Evolutionary conservation across 2,797 vertebrate genomes (phyloP).

Genomic region (Chrosomus eos): DNA sequence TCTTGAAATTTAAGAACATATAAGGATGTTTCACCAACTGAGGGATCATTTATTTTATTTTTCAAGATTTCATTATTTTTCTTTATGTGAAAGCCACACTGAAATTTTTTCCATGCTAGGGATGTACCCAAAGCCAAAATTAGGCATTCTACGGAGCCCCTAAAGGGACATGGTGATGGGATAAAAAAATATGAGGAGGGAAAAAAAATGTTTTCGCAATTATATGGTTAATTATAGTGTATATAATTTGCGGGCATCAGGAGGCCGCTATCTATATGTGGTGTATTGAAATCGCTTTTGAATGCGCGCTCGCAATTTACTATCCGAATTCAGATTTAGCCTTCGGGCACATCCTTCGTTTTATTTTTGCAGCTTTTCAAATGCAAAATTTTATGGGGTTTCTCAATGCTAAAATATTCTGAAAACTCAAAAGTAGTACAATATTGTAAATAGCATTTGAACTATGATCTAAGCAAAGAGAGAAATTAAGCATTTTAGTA

Average conservation of each 20-base stretch:
- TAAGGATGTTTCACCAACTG: not conserved
- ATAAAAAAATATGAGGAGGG: too few species aligned
- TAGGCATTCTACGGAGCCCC: too few species aligned
- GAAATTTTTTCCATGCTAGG: not conserved
- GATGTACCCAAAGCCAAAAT: too few species aligned
- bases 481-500: not conserved
- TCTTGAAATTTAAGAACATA: not conserved
- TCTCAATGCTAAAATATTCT: not conserved
- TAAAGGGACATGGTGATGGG: not conserved
- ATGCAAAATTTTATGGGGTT: not conserved
- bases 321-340: not conserved
- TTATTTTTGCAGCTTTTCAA: not conserved
- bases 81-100: not conserved
- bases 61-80: not conserved
- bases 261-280: not conserved
- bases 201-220: not conserved
- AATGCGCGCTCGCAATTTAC: too few species aligned
- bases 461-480: not conserved
- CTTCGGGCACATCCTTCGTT: not conserved
- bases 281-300: too few species aligned
- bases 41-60: not conserved
- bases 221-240: not conserved
- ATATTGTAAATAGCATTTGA: not conserved
- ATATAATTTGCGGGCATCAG: too few species aligned
- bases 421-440: not conserved